Percentiles rank a stretch among this genome's conserved stretches.
Conservation (phyloP, 2,797 vertebrate genomes). For the Coreius guichenoti region DNA sequence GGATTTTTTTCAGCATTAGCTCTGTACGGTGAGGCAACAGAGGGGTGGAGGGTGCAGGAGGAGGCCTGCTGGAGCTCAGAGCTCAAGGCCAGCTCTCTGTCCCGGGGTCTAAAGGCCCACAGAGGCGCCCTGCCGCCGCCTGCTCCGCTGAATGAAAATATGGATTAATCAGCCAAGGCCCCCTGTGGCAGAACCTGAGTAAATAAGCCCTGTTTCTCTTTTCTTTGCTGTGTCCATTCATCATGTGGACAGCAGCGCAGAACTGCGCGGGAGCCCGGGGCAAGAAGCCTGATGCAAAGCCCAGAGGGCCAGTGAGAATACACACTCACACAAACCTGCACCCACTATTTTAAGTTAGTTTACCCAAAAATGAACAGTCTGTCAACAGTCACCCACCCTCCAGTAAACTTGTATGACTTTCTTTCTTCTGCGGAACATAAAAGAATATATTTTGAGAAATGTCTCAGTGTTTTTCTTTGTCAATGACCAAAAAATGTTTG, state of each 20-base stretch:
- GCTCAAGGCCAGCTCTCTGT: constrained; percentile 35
- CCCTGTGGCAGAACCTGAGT: constrained; percentile 58
- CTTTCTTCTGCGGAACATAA: not conserved
- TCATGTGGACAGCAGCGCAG: constrained; percentile 58
- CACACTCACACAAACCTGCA: constrained; percentile 19
- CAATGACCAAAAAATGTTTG: too few species aligned
- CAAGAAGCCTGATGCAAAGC: constrained; percentile 41
- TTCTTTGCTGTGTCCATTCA: constrained; percentile 59
- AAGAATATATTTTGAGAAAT: not conserved
- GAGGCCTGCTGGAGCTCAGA: not conserved
- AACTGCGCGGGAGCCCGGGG: constrained; percentile 34
- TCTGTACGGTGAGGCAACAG: not conserved
- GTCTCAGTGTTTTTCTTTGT: not conserved
- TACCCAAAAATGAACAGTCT: not conserved
- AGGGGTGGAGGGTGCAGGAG: not conserved
- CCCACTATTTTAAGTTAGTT: not conserved
- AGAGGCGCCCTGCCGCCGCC: constrained; percentile 46
- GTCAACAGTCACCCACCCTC: not conserved
- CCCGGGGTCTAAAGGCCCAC: constrained; percentile 10
- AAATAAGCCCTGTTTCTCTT: constrained; percentile 55
- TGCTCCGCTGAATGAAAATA: constrained; percentile 61
- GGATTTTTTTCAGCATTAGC: not conserved
- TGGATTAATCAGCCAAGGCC: constrained; percentile 56
- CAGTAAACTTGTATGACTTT: not conserved
- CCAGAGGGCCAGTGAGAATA: constrained; percentile 25